Evolutionary conservation across 1,140 invertebrate genomes (phyloP), one percentile per base, ranked within the genome.

Genomic region (Eumaeus atala): DNA sequence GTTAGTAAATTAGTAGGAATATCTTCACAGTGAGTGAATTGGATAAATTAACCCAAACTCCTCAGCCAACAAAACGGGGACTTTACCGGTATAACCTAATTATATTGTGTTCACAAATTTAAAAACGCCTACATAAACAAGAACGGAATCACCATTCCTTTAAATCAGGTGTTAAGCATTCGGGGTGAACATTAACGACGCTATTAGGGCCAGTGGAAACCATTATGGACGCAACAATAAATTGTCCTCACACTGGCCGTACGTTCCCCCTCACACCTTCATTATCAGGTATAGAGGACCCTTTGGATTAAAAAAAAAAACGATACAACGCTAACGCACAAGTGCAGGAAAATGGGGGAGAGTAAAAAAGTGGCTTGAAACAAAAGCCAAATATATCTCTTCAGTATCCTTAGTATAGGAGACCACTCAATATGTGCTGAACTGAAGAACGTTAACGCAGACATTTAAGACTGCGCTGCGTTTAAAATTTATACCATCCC

Each of bases 351-450:
- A 72, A 83, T n/a, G n/a, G n/a, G 72, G 72, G 78, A 74, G 80
- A 72, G 81, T 83, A 82, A 83, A 79, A 71, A 86, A 86, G 77
- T 77, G 77, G 68, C 79, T 84, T 86, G 84, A 86, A 86, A 86
- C 83, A 86, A 86, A 62, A 71, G 78, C 74, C 74, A 72, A 64
- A 70, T 69, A 59, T 61, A 58, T 72, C 65, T 66, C 67, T 67
- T 66, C 38, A 60, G 58, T 70, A 68, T 77, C 68, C 78, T 82
- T 68, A 72, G n/a, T n/a, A 72, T 62, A 62, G 48, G 64, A 77
- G 71, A 76, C 70, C 79, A 74, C 83, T 86, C 77, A 72, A 84
- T 84, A 82, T 75, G 70, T 78, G 81, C 81, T 83, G 81, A 84
- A 80, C 80, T 74, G 66, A 66, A 67, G 76, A 81, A 83, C 76